Conservation (phyloP, 2,888 invertebrate species). For the Platerodrilus igneus region DNA sequence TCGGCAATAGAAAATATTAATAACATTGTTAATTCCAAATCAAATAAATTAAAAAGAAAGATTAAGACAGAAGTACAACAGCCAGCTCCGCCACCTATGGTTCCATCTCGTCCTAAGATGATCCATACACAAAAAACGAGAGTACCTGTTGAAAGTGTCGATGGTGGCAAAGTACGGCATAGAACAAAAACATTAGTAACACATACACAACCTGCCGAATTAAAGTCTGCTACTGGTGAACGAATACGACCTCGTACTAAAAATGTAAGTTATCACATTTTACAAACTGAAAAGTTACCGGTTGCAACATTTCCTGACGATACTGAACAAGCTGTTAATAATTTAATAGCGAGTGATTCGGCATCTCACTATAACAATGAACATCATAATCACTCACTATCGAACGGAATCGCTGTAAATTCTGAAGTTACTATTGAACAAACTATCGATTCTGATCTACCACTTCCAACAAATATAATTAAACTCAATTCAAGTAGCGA, state of each 20-base stretch:
- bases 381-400: slow-evolving; percentile 34
- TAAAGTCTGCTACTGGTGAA: slow-evolving; percentile 47
- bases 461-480: slow-evolving; percentile 35
- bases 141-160: slow-evolving; percentile 51
- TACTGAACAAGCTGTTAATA: slow-evolving; percentile 39
- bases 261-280: slow-evolving; percentile 59
- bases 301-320: slow-evolving; percentile 52
- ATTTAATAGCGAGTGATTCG: slow-evolving; percentile 28
- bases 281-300: slow-evolving; percentile 51
- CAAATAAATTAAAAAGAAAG: slow-evolving; percentile 38
- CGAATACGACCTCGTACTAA: slow-evolving; percentile 58
- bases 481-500: slow-evolving; percentile 24
- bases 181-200: slow-evolving; percentile 57
- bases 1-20: slow-evolving; percentile 50
- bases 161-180: slow-evolving; percentile 52
- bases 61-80: slow-evolving; percentile 37
- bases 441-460: slow-evolving; percentile 34
- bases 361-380: slow-evolving; percentile 30
- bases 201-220: slow-evolving; percentile 50
- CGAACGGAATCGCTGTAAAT: slow-evolving; percentile 36
- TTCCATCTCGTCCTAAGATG: slow-evolving; percentile 64
- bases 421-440: slow-evolving; percentile 41
- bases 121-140: slow-evolving; percentile 69
- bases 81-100: slow-evolving; percentile 34
- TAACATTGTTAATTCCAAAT: slow-evolving; percentile 40